Conservation (phyloP, 2,888 invertebrate species). For the Himalopsyche tibetana region DNA sequence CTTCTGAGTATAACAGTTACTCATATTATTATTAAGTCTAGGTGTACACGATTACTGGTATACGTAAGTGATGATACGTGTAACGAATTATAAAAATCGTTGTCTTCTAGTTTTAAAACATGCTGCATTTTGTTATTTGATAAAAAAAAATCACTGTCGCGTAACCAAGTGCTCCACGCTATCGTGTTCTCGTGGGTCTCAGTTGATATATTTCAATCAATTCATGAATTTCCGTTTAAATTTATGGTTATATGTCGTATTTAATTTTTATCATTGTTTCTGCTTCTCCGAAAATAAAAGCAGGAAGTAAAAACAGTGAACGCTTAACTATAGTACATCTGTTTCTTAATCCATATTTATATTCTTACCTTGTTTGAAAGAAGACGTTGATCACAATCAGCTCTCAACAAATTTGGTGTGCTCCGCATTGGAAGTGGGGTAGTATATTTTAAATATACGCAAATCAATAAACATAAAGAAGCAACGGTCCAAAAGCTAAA, state of each 20-base stretch:
- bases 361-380: no score
- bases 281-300: not conserved
- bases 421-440: no score
- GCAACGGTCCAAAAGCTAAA: no score
- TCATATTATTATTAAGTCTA: not conserved
- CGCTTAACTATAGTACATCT: no score
- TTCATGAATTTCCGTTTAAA: not conserved
- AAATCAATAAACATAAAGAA: no score
- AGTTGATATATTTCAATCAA: not conserved
- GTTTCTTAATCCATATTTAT: no score
- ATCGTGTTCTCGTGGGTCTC: not conserved
- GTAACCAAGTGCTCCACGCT: not conserved
- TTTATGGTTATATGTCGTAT: not conserved
- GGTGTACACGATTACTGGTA: not conserved
- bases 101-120: not conserved
- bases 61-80: conserved; percentile 20
- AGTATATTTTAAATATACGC: no score
- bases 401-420: no score
- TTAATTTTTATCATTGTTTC: no score
- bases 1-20: not conserved
- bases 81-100: not conserved
- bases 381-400: no score
- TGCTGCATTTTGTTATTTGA: not conserved
- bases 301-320: not conserved
- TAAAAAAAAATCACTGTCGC: not conserved